Evolutionary conservation across 2,797 vertebrate species (phyloP), one percentile per base, ranked within the genome.

Genomic region (Chaenodraco wilsoni): DNA sequence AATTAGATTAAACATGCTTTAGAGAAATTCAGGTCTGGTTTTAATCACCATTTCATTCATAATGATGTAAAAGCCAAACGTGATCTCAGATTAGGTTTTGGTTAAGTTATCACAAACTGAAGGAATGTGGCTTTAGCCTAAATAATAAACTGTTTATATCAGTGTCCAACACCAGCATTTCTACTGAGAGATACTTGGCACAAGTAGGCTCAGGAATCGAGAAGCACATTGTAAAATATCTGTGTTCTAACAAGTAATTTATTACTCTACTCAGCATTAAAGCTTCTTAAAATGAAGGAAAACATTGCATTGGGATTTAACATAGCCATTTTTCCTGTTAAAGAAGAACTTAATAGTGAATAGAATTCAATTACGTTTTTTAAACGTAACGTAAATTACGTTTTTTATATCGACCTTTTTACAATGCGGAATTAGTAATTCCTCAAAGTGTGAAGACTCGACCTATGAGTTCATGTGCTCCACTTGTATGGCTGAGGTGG

Each of bases 401-500:
- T 81, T 60, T 68, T 74, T 75, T 9, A 11, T 16, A 46, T 84
- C 75, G 74, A 86, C 37, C 66, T 85, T 84, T 86, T 74, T 84
- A 81, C 82, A 85, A 79, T 65, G 84, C 76, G 73, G 81, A 78
- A 59, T 48, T 2, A 78, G 57, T 65, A 44, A 68, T 51, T 79
- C 75, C 83, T 71, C 64, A 57, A 70, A 68, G 73, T 11, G 72
- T 78, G 76, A 79, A 75, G 81, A 79, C 27, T 60, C 61, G 56
- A 82, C 88, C 94, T 98, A 98, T 33, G 97, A 98, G 95, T 96
- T 97, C 94, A 96, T 96, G 92, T 98, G 96, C 89, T 98, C 97
- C 92, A 98, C 97, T 94, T 98, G 97, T 87, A 98, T 98, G 94
- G 97, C 93, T 84, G 96, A 98, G 76, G 98, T 98, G 95, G 97